A percentile compares a stretch with the other conserved stretches of the same genome.
phyloP scores from a whole-genome alignment of 1,140 invertebrate species.

The Aphaenogaster rudis region DNA sequence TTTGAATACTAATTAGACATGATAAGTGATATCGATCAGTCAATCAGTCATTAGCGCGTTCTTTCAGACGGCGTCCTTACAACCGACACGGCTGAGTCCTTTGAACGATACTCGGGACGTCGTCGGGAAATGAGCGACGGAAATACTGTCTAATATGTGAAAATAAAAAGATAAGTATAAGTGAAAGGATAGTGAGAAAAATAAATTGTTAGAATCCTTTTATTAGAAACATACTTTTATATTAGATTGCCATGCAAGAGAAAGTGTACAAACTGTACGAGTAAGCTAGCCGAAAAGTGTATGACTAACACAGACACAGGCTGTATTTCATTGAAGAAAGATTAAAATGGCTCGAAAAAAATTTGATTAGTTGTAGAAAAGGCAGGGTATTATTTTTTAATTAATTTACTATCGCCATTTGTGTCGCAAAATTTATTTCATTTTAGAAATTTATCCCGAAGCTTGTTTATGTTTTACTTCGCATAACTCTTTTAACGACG shows the following conservation, averaged over 20 bases:
- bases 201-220: constrained; percentile 10
- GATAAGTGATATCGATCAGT: constrained; percentile 7
- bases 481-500: background rate
- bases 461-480: background rate
- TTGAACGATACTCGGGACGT: background rate
- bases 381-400: background rate
- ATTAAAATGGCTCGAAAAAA: background rate
- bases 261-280: background rate
- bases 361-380: background rate
- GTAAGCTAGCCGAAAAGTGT: background rate
- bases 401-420: background rate
- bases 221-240: background rate
- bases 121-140: background rate
- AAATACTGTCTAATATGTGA: background rate
- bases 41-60: background rate
- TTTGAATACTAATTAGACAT: background rate
- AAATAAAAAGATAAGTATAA: background rate
- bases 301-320: background rate
- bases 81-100: background rate
- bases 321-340: background rate
- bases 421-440: too few species aligned
- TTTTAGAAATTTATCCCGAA: too few species aligned
- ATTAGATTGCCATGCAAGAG: background rate
- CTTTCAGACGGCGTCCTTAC: constrained; percentile 38
- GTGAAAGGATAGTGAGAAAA: background rate